A percentile compares a stretch with the other conserved stretches of the same genome.
These are phyloP conservation scores for Phoenoteleia sp. DNA, from an alignment of 2,888 invertebrate species.

Conservation along the genomic window DNA sequence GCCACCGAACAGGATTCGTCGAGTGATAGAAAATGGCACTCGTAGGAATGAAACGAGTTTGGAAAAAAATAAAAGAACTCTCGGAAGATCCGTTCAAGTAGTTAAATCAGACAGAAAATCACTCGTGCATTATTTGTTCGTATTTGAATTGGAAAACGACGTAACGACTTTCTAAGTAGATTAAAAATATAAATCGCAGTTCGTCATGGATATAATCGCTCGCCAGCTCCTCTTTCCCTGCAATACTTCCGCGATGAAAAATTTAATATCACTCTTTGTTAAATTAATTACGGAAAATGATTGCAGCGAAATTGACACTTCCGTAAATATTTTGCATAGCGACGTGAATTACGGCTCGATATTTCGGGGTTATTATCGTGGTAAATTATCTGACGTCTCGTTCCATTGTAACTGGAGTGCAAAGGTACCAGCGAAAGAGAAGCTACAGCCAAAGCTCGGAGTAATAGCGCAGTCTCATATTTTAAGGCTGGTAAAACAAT, in stretches of 20 bases:
- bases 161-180: constrained; percentile 56
- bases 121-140: constrained; percentile 65
- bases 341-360: constrained; percentile 50
- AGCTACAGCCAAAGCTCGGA: constrained; percentile 32
- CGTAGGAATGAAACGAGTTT: constrained; percentile 65
- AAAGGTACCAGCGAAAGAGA: constrained; percentile 47
- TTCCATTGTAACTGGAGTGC: constrained; percentile 41
- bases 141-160: constrained; percentile 60
- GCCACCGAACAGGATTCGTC: constrained; percentile 75
- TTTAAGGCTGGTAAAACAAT: constrained; percentile 67
- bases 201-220: constrained; percentile 28
- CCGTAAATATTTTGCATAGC: constrained; percentile 54
- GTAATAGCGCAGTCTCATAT: constrained; percentile 57
- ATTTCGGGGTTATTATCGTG: constrained; percentile 63
- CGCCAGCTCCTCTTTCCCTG: too few species aligned
- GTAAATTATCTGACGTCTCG: constrained; percentile 66
- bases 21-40: constrained; percentile 75
- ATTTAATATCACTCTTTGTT: background rate
- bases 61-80: constrained; percentile 43
- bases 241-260: too few species aligned
- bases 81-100: constrained; percentile 65
- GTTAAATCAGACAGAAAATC: constrained; percentile 70
- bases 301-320: constrained; percentile 10
- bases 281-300: constrained; percentile 29
- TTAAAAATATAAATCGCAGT: constrained; percentile 55